Conservation (phyloP, 2,888 invertebrate genomes). For the Calameuta pallipes region DNA sequence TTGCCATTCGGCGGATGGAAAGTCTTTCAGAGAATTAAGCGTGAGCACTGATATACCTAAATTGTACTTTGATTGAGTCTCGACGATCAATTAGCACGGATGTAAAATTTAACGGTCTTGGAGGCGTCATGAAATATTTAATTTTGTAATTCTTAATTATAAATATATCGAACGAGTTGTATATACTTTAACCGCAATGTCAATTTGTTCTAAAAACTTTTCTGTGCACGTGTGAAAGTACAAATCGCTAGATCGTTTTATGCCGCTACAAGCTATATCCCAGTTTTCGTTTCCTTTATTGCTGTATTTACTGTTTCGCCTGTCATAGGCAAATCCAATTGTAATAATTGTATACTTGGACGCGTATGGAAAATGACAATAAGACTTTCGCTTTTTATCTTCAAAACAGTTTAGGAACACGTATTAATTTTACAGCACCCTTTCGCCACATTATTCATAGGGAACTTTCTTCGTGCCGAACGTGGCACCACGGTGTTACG, state of each 20-base stretch:
- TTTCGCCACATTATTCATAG: conserved; percentile 14
- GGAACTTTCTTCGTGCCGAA: conserved; percentile 17
- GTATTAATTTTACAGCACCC: neutral
- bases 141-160: neutral
- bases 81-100: neutral
- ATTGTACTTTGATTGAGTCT: neutral
- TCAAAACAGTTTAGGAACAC: neutral
- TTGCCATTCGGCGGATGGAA: conserved; percentile 26
- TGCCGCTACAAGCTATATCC: neutral
- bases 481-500: conserved; percentile 4
- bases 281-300: neutral
- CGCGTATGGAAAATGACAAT: neutral
- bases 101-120: neutral
- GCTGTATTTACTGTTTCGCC: neutral
- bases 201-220: neutral
- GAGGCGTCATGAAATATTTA: neutral
- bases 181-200: neutral
- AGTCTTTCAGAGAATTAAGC: conserved; percentile 8
- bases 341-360: neutral
- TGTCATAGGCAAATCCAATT: neutral
- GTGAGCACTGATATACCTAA: neutral
- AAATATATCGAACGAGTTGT: neutral
- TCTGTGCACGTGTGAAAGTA: neutral
- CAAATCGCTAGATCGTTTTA: neutral
- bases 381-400: neutral